Base-by-base conservation (phyloP, 2,113 vertebrate genomes). In the Campylorhamphus procurvoides region DNA sequence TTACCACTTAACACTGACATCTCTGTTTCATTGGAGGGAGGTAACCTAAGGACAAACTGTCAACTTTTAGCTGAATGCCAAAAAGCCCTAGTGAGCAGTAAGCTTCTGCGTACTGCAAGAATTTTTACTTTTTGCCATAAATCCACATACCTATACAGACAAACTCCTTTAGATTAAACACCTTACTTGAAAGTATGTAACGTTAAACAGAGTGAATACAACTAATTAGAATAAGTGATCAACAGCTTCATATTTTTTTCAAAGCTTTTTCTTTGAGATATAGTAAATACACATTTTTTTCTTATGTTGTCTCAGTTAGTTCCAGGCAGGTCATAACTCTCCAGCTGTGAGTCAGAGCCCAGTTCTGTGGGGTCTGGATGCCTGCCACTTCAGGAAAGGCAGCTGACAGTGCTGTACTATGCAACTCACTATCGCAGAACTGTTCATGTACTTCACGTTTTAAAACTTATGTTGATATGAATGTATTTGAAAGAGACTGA, bases 141-240 rank as follows among this genome's bases (percentile, higher is more conserved):
- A 83, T 62, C 58, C 52, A 39, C 12, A 18, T 40, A 56, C 18
- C 72, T 77, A 22, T 33, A 35, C 9, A 52, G 52, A 29, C 3
- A 69, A 78, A 78, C 12, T 60, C 23, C 44, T 55, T 82, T 37
- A 69, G 39, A 73, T 2, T 35, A 33, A 22, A 47, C 35, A 39
- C 13, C 13, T 62, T n/a, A 50, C 9, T 66, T 67, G 9, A 84
- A 75, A 75, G 29, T 18, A 71, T 23, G 7, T 37, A 33, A 75
- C 6, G 15, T 66, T 60, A 86, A 16, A 56, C n/a, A 29, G 28
- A 44, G 6, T 33, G 31, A 64, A 50, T 50, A 52, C 0, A 0
- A 78, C 22, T 64, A 8, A 29, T 25, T 10, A 79, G 29, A 50
- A 28, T 28, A 53, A 55, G 2, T 13, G 40, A 74, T 64, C 35